Conservation (phyloP, 2,888 invertebrate genomes). For the Lasioglossum villosulum region DNA sequence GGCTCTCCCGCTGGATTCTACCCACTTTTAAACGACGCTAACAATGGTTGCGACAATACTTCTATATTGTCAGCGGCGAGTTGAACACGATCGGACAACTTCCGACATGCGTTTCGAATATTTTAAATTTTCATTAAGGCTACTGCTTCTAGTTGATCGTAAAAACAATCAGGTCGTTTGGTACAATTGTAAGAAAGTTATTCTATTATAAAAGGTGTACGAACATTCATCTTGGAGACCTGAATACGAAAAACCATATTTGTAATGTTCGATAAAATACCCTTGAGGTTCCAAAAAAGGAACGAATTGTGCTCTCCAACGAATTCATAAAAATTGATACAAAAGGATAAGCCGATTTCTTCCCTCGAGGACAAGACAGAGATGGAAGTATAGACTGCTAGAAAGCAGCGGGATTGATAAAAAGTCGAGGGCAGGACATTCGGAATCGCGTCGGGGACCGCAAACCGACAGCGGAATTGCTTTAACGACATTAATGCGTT, state of each 20-base stretch:
- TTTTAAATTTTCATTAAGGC: too few relatives aligned
- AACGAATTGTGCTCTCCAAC: too few relatives aligned
- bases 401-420: not conserved
- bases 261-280: too few relatives aligned
- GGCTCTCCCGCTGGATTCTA: not conserved
- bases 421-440: not conserved
- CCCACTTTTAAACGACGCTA: not conserved
- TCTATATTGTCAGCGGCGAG: not conserved
- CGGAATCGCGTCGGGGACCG: not conserved
- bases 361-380: not conserved
- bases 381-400: not conserved
- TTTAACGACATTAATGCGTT: slow-evolving; percentile 19
- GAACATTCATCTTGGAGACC: too few relatives aligned
- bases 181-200: too few relatives aligned
- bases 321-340: too few relatives aligned
- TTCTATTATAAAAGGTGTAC: too few relatives aligned
- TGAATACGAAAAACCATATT: too few relatives aligned
- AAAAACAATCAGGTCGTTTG: too few relatives aligned
- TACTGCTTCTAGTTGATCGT: too few relatives aligned
- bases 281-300: too few relatives aligned
- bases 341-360: not conserved
- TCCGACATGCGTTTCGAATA: not conserved
- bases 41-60: not conserved
- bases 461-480: not conserved
- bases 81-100: not conserved